Evolutionary conservation across 2,888 invertebrate genomes (phyloP).

Genomic region (Automeris io): DNA sequence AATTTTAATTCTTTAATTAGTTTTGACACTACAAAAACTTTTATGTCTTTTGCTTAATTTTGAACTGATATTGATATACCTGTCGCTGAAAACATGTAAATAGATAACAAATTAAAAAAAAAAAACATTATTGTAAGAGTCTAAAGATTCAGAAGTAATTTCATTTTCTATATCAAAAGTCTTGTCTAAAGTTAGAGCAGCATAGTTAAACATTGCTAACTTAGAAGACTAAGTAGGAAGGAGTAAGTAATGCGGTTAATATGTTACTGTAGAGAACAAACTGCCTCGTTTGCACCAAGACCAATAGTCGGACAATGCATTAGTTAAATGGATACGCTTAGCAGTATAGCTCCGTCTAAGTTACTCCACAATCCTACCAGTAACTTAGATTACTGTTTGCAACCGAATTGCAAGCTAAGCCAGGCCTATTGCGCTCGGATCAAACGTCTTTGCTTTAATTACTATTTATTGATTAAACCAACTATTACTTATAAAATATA

Average conservation of each 20-base stretch:
- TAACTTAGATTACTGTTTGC: slow-evolving; percentile 65
- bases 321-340: slow-evolving; percentile 70
- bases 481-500: too few relatives aligned
- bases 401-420: slow-evolving; percentile 54
- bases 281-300: slow-evolving; percentile 68
- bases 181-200: slow-evolving; percentile 3
- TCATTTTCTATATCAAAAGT: not conserved
- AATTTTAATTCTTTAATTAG: too few relatives aligned
- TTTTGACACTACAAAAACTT: too few relatives aligned
- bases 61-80: too few relatives aligned
- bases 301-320: slow-evolving; percentile 72
- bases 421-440: slow-evolving; percentile 41
- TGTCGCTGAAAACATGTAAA: too few relatives aligned
- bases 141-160: not conserved
- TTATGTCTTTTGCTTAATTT: too few relatives aligned
- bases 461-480: slow-evolving; percentile 3
- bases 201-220: slow-evolving; percentile 19
- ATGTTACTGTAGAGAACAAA: slow-evolving; percentile 59
- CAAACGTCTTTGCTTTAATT: slow-evolving; percentile 45
- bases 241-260: slow-evolving; percentile 45
- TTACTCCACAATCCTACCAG: slow-evolving; percentile 60
- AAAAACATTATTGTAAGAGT: too few relatives aligned
- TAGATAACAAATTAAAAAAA: too few relatives aligned
- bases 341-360: slow-evolving; percentile 56
- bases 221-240: slow-evolving; percentile 17